Conservation (phyloP, 2,888 invertebrate genomes). For the Steinernema carpocapsae region DNA sequence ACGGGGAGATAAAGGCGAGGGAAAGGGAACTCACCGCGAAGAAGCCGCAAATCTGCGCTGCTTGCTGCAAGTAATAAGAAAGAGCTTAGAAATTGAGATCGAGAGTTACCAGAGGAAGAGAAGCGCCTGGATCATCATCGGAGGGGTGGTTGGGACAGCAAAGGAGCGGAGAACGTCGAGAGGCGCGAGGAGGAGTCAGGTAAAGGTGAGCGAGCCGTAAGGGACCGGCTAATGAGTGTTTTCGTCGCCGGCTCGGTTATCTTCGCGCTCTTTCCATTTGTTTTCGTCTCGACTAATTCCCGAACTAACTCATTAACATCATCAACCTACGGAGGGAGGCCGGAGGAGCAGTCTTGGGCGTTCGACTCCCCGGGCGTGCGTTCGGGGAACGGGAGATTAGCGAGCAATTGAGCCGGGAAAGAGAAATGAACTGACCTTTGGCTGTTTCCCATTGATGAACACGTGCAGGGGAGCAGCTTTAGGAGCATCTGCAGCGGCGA, state of each 20-base stretch:
- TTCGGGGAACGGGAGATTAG: too few relatives aligned
- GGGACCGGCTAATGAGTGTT: constrained; percentile 1
- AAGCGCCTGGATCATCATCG: constrained; percentile 26
- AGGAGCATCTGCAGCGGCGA: constrained; percentile 49
- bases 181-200: not conserved
- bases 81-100: not conserved
- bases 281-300: constrained; percentile 28
- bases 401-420: too few relatives aligned
- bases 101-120: constrained; percentile 27
- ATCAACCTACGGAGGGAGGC: too few relatives aligned
- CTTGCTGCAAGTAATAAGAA: constrained; percentile 14
- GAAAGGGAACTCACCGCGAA: constrained; percentile 22
- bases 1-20: not conserved
- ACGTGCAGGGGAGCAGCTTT: constrained; percentile 53
- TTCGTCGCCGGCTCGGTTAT: not conserved
- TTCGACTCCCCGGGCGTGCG: too few relatives aligned
- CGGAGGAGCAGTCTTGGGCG: too few relatives aligned
- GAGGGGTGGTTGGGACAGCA: too few relatives aligned
- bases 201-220: not conserved
- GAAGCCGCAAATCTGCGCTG: constrained; percentile 16
- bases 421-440: constrained; percentile 48
- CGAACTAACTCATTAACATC: not conserved
- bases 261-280: not conserved
- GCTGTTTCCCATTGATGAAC: constrained; percentile 54
- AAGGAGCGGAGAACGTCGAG: not conserved